Evolutionary conservation across 2,113 vertebrate genomes (phyloP), one percentile per base, ranked within the genome.

Genomic region (Pogona vitticeps): DNA sequence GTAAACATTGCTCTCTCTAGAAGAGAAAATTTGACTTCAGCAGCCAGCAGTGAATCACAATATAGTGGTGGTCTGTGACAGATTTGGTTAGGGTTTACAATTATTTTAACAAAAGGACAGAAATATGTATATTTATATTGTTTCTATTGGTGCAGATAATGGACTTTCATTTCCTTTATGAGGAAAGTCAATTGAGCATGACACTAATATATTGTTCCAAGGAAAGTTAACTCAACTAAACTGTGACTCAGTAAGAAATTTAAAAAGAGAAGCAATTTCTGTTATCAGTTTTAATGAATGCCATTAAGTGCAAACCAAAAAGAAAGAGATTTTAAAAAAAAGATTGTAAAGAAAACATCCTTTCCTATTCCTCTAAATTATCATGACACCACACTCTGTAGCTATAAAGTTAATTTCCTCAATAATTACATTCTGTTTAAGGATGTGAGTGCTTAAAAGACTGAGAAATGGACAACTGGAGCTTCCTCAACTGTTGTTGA

Each of bases 221-320:
- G 94, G 91, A 95, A 94, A 96, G 80, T 94, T 93, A 95, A 93
- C 93, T 95, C 8, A 4, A 88, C 88, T 94, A 91, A 95, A 95
- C 91, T 71, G 76, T 93, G 86, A 91, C 76, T 77, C 80, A 67
- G 90, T 91, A 88, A 90, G 92, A 96, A 92, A 95, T 95, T 92
- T 94, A 94, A 96, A 84, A 86, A 93, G 91, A 93, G 89, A 96
- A 95, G 88, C 7, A 58, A 95, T 96, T 94, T 91, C 91, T 95
- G 83, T 94, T 96, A 94, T 92, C 78, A 38, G 85, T 94, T 97
- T 97, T 96, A 97, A 95, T 96, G 94, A 96, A 95, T 94, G 88
- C 80, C 91, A 92, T 95, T 95, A 95, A 95, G 91, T 90, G 95
- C 95, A 94, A 96, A 92, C 72, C 61, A 91, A 94, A 96, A 94